Base-by-base conservation (phyloP, 2,888 invertebrate species). In the Uropetala carovei region DNA sequence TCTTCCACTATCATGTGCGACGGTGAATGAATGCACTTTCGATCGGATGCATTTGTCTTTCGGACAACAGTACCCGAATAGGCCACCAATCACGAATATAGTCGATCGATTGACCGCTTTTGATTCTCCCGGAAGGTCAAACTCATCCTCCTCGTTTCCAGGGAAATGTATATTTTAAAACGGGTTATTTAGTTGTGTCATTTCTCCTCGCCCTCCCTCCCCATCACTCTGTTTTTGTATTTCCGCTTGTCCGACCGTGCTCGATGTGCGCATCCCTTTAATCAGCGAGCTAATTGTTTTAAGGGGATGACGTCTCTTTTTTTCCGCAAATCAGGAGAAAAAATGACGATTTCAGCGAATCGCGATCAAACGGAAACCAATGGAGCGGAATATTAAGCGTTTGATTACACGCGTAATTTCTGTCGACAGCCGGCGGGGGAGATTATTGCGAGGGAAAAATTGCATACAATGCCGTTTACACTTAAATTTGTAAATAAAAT, bases 241-340 rank as follows among this genome's bases (percentile, higher is more conserved):
- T n/a, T 68, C 22, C 68, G 22, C 22, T 68, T 68, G 68, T 68
- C 68, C 68, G 68, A 5, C 7, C 64, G n/a, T 75, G 5, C 27
- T 8, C 22, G 75, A 27, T 27, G 75, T 27, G 22, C 43, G 43
- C 43, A 43, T 43, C 43, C 75, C 75, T 75, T 75, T 75, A 75
- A 75, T 75, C 75, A 75, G 27, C 75, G 75, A 27, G 75, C 75
- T 75, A 75, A 75, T 75, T 75, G 75, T 75, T 27, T 10, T 18
- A n/a, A 68, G n/a, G 18, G 68, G 7, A 68, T 43, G 43, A 43
- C 43, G 43, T 68, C 68, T 18, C 68, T 68, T 68, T 43, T 68
- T n/a, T 64, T n/a, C 16, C 64, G 0, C 64, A 18, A n/a, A n/a
- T 13, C n/a, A 14, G n/a, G n/a, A 64, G 27, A 75, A 75, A 18